Conservation (phyloP, 2,797 vertebrate species). For the Oryzias sinensis region DNA sequence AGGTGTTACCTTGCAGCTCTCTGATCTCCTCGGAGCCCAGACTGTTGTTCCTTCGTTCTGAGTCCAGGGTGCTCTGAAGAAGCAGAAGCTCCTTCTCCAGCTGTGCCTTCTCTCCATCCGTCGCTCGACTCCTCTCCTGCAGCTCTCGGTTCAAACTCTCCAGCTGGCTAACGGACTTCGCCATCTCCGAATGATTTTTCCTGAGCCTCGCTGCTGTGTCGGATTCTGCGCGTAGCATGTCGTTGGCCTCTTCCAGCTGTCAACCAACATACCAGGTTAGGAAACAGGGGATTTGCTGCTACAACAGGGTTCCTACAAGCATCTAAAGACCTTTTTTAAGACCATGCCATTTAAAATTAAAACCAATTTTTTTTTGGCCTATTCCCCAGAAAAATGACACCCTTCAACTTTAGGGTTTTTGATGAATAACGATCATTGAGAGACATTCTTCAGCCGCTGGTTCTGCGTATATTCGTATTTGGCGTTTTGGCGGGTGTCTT, state of each 20-base stretch:
- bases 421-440: no score
- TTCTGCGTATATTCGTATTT: no score
- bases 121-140: slow-evolving; percentile 87
- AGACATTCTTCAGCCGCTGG: no score
- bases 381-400: no score
- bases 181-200: slow-evolving; percentile 93
- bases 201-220: slow-evolving; percentile 92
- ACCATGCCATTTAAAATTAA: no score
- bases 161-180: slow-evolving; percentile 88
- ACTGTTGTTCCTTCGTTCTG: slow-evolving; percentile 90
- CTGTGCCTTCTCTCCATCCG: slow-evolving; percentile 85
- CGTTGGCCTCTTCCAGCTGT: slow-evolving; percentile 95
- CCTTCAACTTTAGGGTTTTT: no score
- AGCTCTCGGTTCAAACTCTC: slow-evolving; percentile 92
- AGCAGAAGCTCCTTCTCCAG: slow-evolving; percentile 90
- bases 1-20: slow-evolving; percentile 89
- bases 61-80: slow-evolving; percentile 91
- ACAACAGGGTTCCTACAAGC: no score
- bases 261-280: slow-evolving; percentile 3
- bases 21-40: slow-evolving; percentile 96
- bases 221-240: slow-evolving; percentile 91
- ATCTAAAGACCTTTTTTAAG: no score
- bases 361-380: no score
- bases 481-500: no score
- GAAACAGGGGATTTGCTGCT: no score